Base-by-base conservation (phyloP, 2,888 invertebrate genomes). In the Rhopalosiphum nymphaeae region DNA sequence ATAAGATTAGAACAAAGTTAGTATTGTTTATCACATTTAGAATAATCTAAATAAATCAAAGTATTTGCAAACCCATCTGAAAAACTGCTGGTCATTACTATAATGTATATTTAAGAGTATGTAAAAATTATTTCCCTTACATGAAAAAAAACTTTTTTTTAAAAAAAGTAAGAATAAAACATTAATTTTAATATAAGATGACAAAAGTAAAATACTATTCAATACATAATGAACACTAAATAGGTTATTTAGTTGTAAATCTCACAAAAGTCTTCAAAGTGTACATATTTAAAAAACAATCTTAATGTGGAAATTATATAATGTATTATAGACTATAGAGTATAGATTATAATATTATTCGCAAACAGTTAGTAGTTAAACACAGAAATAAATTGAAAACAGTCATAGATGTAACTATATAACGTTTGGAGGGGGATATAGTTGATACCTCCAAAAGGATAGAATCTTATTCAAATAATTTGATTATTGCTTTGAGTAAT, bases 1-100 rank as follows among this genome's bases (percentile, higher is more conserved):
- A 96, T 97, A 26, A 96, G 95, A 44, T 96, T 96, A 95, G 97
- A 97, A 49, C 91, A 94, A 85, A 87, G 94, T 91, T 94, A 94
- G 90, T 94, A 94, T n/a, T 91, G 88, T 91, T 91, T 89, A 36
- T 89, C 91, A 56, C 94, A 94, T 92, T 13, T 93, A 26, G 46
- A 84, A 88, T 78, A 95, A 25, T n/a, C 26, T 61, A 88, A 88
- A 26, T 46, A 49, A 36, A n/a, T 42, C 78, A 26, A 25, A 57
- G 10, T 42, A 56, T 84, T 42, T 29, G 46, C 53, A 56, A 21
- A 46, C n/a, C 13, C n/a, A 88, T 86, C 88, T 92, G 88, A 4
- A 92, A 92, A 92, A 86, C 87, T 57, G 3, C 29, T 42, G n/a
- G 57, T 85, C 21, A 56, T 91, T 85, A 91, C 57, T 5, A 7